phyloP scores from a whole-genome alignment of 1,140 invertebrate genomes.

The Wiebesia pumilae region DNA sequence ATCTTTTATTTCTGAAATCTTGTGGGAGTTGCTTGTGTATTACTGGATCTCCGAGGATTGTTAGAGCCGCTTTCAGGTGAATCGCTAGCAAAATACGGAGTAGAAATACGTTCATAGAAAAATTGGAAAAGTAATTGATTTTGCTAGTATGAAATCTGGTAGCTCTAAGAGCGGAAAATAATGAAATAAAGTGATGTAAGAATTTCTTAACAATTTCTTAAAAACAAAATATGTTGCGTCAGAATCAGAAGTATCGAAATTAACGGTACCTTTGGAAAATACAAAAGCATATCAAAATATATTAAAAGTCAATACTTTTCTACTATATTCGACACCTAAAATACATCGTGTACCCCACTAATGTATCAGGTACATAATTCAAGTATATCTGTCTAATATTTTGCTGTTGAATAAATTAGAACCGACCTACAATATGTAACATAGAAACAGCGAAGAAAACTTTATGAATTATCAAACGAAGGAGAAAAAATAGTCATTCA shows the following conservation, averaged over 20 bases:
- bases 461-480: not conserved
- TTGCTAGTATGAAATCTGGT: not conserved
- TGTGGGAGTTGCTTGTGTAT: not conserved
- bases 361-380: not conserved
- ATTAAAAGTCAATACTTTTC: too few relatives aligned
- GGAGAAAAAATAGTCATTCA: not conserved
- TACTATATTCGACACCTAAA: too few relatives aligned
- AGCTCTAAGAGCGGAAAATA: not conserved
- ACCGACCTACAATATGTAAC: not conserved
- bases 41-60: not conserved
- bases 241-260: too few relatives aligned
- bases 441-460: not conserved
- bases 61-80: not conserved
- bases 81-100: not conserved
- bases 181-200: not conserved
- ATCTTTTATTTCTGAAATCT: not conserved
- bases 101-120: not conserved
- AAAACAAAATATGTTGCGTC: too few relatives aligned
- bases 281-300: too few relatives aligned
- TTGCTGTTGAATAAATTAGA: not conserved
- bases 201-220: not conserved
- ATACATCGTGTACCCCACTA: too few relatives aligned
- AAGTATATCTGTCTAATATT: not conserved
- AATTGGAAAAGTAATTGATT: not conserved
- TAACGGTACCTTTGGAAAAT: too few relatives aligned